phyloP scores from a whole-genome alignment of 2,113 vertebrate genomes.

The Rallus limicola region DNA sequence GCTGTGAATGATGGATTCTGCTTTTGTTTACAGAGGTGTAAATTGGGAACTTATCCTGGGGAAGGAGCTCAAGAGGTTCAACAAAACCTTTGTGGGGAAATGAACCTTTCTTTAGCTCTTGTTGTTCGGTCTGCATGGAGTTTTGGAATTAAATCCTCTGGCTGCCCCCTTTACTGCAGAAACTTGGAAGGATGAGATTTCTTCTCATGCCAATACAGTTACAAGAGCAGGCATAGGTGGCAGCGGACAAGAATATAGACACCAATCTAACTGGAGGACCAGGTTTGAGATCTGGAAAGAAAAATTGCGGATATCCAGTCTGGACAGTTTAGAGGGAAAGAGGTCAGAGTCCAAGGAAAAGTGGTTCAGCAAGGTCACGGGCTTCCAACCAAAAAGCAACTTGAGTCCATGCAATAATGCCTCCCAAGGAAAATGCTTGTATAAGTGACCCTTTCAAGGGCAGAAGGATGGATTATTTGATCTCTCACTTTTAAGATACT shows the following conservation, averaged over 20 bases:
- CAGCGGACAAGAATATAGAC: not conserved
- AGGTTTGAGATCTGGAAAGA: not conserved
- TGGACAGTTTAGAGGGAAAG: not conserved
- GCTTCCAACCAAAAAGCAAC: not conserved
- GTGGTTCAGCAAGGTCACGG: not conserved
- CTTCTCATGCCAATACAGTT: not conserved
- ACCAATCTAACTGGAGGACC: not conserved
- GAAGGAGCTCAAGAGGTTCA: not conserved
- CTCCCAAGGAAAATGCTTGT: not conserved
- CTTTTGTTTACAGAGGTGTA: slow-evolving; percentile 30
- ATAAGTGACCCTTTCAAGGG: not conserved
- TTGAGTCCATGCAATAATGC: not conserved
- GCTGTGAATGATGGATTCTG: slow-evolving; percentile 4
- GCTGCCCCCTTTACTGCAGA: not conserved
- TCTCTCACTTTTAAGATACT: not conserved
- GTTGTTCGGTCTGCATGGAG: not conserved
- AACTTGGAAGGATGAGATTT: not conserved
- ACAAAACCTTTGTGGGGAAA: not conserved
- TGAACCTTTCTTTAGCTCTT: not conserved
- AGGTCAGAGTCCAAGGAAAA: not conserved
- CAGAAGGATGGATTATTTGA: not conserved
- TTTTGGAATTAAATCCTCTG: not conserved
- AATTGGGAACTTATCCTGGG: not conserved
- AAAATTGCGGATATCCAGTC: not conserved
- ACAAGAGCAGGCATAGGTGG: not conserved